Base-by-base conservation (phyloP, 2,888 invertebrate species). In the Chymomyza fuscimana region DNA sequence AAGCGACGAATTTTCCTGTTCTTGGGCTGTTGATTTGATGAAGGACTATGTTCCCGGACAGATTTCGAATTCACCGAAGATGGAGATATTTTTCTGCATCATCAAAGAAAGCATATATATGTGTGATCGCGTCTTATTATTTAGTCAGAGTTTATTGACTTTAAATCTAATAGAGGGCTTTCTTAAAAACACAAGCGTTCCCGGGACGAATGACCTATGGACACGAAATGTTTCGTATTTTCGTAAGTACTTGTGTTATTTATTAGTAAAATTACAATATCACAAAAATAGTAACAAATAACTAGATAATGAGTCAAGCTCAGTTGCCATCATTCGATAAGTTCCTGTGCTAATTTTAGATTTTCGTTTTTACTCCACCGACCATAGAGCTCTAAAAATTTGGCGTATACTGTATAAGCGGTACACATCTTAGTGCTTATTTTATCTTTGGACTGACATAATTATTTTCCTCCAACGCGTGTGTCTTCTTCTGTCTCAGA, bases 61-160 rank as follows among this genome's bases (percentile, higher is more conserved):
- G 54, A 94, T 98, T 77, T 97, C 97, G 88, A 97, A 97, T 89
- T 97, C 98, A 3, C 97, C 97, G 2, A 99, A 99, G 93, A 97
- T 99, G 96, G 95, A 97, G 83, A 94, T 99, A 59, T 95, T 99
- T 87, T 96, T 99, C 91, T 96, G 96, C 80, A 96, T 99, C 75
- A 93, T 99, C 63, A 95, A 97, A 79, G 97, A 98, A 91, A 96
- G 97, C 77, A 95, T 99, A 66, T 93, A 94, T 71, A 91, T 96
- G 73, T 97, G 97, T 1, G 99, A 99, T 92, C 95, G 99, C 74
- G 93, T 99, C 70, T 93, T 99, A 67, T 94, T 99, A 4, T 99
- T 99, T 91, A 98, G 98, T 86, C 99, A 99, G 92, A 98, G 98
- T 86, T 93, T 99, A 70, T 96, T 98, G 82, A 99, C 99, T 0